A percentile compares a stretch with the other conserved stretches of the same genome.
phyloP scores from a whole-genome alignment of 2,888 invertebrate genomes.

The Lymantria monacha region DNA sequence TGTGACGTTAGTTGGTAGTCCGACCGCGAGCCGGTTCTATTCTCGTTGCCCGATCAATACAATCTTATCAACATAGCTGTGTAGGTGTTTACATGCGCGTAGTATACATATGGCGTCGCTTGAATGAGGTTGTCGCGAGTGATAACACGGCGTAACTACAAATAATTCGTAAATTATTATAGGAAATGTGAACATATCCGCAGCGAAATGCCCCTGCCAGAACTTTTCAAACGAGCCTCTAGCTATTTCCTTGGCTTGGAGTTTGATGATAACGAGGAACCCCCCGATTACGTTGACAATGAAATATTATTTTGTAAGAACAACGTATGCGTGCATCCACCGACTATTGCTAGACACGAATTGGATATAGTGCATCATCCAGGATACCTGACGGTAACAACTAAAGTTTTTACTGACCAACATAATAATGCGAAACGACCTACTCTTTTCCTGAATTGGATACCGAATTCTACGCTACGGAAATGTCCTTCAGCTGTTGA shows the following conservation, averaged over 20 bases:
- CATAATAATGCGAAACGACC: conserved; percentile 89
- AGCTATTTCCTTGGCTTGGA: conserved; percentile 89
- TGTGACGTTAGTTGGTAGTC: conserved; percentile 44
- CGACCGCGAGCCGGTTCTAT: conserved; percentile 44
- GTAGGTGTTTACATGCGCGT: conserved; percentile 77
- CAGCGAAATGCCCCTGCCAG: conserved; percentile 87
- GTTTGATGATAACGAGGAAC: conserved; percentile 82
- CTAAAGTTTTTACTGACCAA: conserved; percentile 89
- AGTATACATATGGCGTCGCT: conserved; percentile 63
- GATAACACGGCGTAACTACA: conserved; percentile 43
- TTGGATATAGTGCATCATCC: conserved; percentile 94
- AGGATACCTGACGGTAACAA: conserved; percentile 94
- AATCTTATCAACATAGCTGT: conserved; percentile 69
- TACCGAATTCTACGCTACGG: conserved; percentile 94
- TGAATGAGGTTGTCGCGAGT: conserved; percentile 63
- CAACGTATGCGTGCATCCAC: conserved; percentile 98
- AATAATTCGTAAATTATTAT: conserved; percentile 33
- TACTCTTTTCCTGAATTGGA: conserved; percentile 96
- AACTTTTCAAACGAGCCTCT: conserved; percentile 89
- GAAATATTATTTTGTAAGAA: conserved; percentile 96
- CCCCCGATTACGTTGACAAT: conserved; percentile 88
- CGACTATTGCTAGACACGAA: conserved; percentile 90
- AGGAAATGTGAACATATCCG: conserved; percentile 62
- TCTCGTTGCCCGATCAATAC: conserved; percentile 70
- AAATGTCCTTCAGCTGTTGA: conserved; percentile 91